Percentiles rank a stretch among this genome's conserved stretches.
phyloP scores from a whole-genome alignment of 2,888 invertebrate species.

The Eupithecia exiguata region DNA sequence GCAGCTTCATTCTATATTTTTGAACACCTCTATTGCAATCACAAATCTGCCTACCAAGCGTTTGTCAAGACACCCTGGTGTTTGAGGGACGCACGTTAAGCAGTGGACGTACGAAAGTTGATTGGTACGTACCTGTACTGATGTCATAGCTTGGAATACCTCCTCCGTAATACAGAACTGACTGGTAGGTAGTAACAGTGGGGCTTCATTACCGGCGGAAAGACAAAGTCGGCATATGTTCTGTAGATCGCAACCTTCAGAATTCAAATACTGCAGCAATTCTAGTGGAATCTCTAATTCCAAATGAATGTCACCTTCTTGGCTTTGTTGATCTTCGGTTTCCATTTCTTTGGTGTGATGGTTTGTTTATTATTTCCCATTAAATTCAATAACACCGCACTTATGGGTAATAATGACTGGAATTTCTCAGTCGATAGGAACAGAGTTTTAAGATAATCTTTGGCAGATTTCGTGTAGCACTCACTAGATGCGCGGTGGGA shows the following conservation, averaged over 20 bases:
- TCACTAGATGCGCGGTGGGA: neutral
- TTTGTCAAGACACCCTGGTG: neutral
- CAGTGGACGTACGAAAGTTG: neutral
- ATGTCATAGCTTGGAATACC: constrained; percentile 66
- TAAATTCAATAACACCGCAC: neutral
- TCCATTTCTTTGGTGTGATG: constrained; percentile 30
- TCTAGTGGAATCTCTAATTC: constrained; percentile 58
- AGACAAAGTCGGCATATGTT: constrained; percentile 80
- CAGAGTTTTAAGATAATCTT: neutral
- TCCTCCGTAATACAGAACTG: constrained; percentile 59
- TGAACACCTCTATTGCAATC: neutral
- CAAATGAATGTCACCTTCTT: constrained; percentile 36
- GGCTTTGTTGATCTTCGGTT: constrained; percentile 12
- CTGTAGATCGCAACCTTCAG: constrained; percentile 53
- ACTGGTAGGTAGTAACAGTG: constrained; percentile 63
- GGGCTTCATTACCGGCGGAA: constrained; percentile 54
- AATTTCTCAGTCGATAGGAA: neutral
- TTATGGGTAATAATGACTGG: neutral
- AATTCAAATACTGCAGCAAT: constrained; percentile 52
- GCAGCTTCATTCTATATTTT: neutral
- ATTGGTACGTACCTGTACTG: constrained; percentile 61
- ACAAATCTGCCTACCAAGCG: neutral
- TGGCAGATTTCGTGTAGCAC: neutral
- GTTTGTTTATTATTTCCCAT: neutral
- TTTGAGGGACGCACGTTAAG: neutral